These are phyloP conservation scores for Leucosticte australis DNA, from an alignment of 2,113 vertebrate genomes.

Conservation along the genomic window DNA sequence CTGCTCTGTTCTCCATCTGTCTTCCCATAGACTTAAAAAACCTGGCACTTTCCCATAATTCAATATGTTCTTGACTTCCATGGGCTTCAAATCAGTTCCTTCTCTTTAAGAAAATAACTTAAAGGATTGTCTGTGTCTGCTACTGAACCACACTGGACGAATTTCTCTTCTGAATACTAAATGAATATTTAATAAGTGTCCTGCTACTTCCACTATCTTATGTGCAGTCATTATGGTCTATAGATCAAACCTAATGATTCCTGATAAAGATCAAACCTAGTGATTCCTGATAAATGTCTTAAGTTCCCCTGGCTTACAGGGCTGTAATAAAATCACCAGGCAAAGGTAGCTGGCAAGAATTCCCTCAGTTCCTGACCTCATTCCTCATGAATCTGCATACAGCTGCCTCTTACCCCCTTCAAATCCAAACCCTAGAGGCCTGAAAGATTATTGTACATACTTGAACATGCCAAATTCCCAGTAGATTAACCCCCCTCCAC, in stretches of 20 bases:
- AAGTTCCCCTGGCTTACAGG: neutral
- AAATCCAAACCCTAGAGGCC: conserved; percentile 37
- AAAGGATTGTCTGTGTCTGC: no score
- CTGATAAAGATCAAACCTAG: neutral
- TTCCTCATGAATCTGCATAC: conserved; percentile 13
- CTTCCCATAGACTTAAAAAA: neutral
- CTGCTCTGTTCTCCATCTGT: neutral
- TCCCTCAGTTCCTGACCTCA: neutral
- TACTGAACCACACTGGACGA: neutral
- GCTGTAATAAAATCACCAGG: conserved; percentile 10
- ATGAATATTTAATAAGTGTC: neutral
- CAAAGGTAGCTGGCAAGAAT: conserved; percentile 33
- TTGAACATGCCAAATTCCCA: neutral
- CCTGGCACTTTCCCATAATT: neutral
- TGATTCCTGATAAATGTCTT: neutral
- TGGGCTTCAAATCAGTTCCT: neutral
- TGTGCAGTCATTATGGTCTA: neutral
- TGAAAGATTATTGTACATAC: neutral
- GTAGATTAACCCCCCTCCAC: neutral
- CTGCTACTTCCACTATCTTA: neutral
- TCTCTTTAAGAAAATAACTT: conserved; percentile 8
- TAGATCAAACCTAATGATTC: neutral
- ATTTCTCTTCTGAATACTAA: neutral
- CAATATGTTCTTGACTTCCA: neutral
- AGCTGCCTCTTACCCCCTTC: conserved; percentile 20